A percentile compares a stretch with the other conserved stretches of the same genome.
These are phyloP conservation scores for Zoroaster sp. DNA, from an alignment of 53 echinoderm and acorn worm genomes.

Conservation along the genomic window DNA sequence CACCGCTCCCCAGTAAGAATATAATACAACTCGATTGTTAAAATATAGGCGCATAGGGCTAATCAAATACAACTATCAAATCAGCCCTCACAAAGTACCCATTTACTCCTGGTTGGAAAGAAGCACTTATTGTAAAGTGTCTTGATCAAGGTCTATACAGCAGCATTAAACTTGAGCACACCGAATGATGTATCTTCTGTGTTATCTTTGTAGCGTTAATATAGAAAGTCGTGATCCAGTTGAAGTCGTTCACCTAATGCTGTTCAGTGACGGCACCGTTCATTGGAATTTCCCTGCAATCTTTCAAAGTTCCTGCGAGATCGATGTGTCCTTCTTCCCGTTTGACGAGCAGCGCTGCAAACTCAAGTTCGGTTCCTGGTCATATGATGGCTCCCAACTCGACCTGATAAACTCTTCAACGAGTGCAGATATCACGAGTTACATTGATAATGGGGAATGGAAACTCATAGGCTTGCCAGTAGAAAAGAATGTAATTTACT, in stretches of 20 bases:
- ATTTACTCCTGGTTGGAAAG: too few relatives aligned
- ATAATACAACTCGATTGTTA: too few relatives aligned
- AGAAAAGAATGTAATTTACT: constrained; percentile 55
- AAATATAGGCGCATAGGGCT: too few relatives aligned
- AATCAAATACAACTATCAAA: too few relatives aligned
- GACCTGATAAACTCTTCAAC: constrained; percentile 66
- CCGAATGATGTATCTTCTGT: too few relatives aligned
- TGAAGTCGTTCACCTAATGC: constrained; percentile 68
- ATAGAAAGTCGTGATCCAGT: constrained; percentile 77
- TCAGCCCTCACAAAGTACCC: too few relatives aligned
- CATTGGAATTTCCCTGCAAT: constrained; percentile 92
- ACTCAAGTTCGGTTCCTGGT: constrained; percentile 93
- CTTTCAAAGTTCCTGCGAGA: constrained; percentile 87
- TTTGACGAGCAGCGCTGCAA: constrained; percentile 87
- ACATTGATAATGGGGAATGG: constrained; percentile 92
- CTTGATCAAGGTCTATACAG: too few relatives aligned
- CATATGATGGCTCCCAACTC: constrained; percentile 73
- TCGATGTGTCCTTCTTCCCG: constrained; percentile 91
- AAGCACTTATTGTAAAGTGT: too few relatives aligned
- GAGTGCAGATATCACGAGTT: constrained; percentile 71
- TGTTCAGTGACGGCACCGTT: constrained; percentile 64
- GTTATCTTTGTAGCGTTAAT: too few relatives aligned
- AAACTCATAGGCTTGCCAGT: constrained; percentile 87
- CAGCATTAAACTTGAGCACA: too few relatives aligned
- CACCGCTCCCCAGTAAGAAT: too few relatives aligned